A percentile compares a stretch with the other conserved stretches of the same genome.
These are phyloP conservation scores for Fundulus diaphanus DNA, from an alignment of 2,797 vertebrate genomes.

Conservation along the genomic window DNA sequence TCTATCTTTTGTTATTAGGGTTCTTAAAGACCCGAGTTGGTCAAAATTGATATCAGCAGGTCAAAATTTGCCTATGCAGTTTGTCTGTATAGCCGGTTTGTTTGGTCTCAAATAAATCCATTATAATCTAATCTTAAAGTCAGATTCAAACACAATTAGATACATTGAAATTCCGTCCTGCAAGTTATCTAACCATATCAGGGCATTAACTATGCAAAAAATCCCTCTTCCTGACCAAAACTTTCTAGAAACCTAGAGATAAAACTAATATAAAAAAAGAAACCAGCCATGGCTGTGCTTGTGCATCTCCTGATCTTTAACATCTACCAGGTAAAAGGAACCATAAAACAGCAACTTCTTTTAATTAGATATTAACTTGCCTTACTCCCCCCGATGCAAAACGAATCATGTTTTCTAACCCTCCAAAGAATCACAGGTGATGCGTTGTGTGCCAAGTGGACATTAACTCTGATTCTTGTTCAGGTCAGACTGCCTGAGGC, in stretches of 20 bases:
- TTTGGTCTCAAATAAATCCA: too few species aligned
- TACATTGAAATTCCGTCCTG: too few species aligned
- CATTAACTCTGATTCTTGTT: slow-evolving; percentile 38
- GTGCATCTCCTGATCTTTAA: background rate
- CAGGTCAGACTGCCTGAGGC: slow-evolving; percentile 25
- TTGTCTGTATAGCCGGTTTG: background rate
- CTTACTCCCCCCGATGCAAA: slow-evolving; percentile 12
- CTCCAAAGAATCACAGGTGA: slow-evolving; percentile 46
- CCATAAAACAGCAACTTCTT: slow-evolving; percentile 6
- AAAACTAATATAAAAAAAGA: too few species aligned
- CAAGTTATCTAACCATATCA: background rate
- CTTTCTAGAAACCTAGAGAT: background rate
- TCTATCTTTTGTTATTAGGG: background rate
- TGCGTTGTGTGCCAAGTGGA: slow-evolving; percentile 23
- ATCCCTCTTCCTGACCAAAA: background rate
- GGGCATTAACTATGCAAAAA: background rate
- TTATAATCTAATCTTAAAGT: background rate
- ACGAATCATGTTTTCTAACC: slow-evolving; percentile 16
- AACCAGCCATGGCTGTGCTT: background rate
- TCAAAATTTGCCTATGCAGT: background rate
- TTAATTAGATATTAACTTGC: slow-evolving; percentile 8
- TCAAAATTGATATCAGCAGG: background rate
- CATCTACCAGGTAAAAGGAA: slow-evolving; percentile 3
- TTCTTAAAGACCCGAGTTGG: background rate
- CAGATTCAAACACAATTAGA: background rate